Evolutionary conservation across 2,113 vertebrate genomes (phyloP), one percentile per base, ranked within the genome.

Genomic region (Genyomyrus donnyi): DNA sequence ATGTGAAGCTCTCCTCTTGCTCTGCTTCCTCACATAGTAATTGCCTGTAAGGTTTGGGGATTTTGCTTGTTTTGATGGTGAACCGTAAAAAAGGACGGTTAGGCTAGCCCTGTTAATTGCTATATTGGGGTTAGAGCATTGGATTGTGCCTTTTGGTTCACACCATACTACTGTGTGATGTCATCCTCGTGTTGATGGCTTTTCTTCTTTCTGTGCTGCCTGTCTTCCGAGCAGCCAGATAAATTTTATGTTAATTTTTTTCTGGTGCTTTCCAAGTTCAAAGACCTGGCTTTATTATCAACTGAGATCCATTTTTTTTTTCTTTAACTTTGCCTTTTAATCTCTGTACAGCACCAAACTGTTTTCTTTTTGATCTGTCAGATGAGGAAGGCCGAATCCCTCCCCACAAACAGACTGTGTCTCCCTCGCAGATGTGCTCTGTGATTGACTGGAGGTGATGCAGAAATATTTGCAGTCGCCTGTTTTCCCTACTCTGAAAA

Each of bases 301-400:
- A 52, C 27, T 39, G 19, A 87, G n/a, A 48, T 56, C 49, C 50
- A 80, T 87, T 19, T 87, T 52, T 39, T 39, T 74, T 87, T 87
- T 52, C 53, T 31, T 17, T 7, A 56, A 35, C 13, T 87, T 53
- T 35, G 27, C 48, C 13, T 56, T 35, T 17, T 87, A 87, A 87
- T 87, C 50, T 50, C 85, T 39, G 13, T 2, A 15, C 50, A 27
- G 27, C 35, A 8, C 85, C 85, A 56, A 39, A 35, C 85, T 39
- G 85, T 87, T 87, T 87, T 53, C 50, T 48, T 87, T 87, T 87
- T 53, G 85, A 56, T 87, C 85, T 53, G 49, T 56, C 11, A 1
- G 27, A 53, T 53, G n/a, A 85, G 45, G 83, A 6, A 80, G 31
- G 83, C 8, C 7, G 17, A 77, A 39, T 39, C 70, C 74, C 15